Evolutionary conservation across 2,888 invertebrate species (phyloP).

Genomic region (Ormyrus labotus): DNA sequence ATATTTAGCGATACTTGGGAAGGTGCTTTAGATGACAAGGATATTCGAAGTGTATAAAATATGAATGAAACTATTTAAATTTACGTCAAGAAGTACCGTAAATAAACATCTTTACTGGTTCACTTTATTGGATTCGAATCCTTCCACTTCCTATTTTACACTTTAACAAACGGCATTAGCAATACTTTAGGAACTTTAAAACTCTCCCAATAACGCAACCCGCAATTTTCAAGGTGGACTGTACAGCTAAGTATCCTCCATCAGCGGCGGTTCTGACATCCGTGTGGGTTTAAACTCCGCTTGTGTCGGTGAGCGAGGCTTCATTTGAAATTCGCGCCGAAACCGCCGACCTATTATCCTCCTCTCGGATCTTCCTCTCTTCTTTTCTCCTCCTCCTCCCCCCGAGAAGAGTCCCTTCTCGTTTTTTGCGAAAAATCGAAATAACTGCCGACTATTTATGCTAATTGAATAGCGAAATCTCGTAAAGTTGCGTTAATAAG

Average conservation of each 20-base stretch:
- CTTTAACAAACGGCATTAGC: too few species aligned
- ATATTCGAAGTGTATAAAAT: too few species aligned
- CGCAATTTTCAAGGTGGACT: background rate
- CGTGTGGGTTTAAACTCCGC: slow-evolving; percentile 1
- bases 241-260: slow-evolving; percentile 4
- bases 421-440: slow-evolving; percentile 34
- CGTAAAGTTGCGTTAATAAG: slow-evolving; percentile 47
- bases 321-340: slow-evolving; percentile 47
- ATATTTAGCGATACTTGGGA: background rate
- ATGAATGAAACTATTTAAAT: too few species aligned
- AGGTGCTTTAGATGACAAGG: background rate
- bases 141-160: too few species aligned
- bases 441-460: slow-evolving; percentile 48
- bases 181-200: too few species aligned
- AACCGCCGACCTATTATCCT: slow-evolving; percentile 48
- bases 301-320: background rate
- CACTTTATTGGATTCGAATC: too few species aligned
- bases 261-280: background rate
- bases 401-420: background rate
- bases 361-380: background rate
- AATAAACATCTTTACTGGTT: too few species aligned
- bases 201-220: too few species aligned
- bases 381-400: background rate
- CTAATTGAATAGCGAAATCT: slow-evolving; percentile 51
- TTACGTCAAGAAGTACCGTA: too few species aligned